phyloP scores from a whole-genome alignment of 1,140 invertebrate genomes.

The Lysiphlebus fabarum region DNA sequence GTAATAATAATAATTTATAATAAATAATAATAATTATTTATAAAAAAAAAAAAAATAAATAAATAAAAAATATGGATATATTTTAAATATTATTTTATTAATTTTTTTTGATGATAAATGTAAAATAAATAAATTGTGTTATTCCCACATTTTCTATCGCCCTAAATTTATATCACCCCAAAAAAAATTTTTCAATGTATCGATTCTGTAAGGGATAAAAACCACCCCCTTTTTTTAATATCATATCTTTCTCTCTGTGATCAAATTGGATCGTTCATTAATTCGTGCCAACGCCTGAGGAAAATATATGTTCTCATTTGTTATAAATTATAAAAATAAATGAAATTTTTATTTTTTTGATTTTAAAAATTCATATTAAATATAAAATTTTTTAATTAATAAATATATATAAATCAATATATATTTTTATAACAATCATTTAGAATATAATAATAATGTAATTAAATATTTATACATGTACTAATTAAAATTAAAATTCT shows the following conservation, averaged over 20 bases:
- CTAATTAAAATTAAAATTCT: too few relatives aligned
- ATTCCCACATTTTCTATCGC: constrained; percentile 6
- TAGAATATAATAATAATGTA: too few relatives aligned
- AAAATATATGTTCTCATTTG: too few relatives aligned
- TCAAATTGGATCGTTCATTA: constrained; percentile 11
- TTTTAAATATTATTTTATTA: not conserved
- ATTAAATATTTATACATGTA: too few relatives aligned
- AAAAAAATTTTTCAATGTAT: constrained; percentile 1
- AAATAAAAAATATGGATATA: not conserved
- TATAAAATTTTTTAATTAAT: too few relatives aligned
- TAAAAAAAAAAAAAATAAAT: not conserved
- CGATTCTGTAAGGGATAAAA: constrained; percentile 3
- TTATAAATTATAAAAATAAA: too few relatives aligned
- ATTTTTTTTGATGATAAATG: not conserved
- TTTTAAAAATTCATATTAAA: too few relatives aligned
- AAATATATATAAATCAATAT: too few relatives aligned
- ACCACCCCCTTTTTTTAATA: not conserved
- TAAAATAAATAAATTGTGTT: not conserved
- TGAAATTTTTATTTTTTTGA: too few relatives aligned
- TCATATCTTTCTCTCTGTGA: not conserved
- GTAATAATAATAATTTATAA: not conserved
- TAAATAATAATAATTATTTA: not conserved
- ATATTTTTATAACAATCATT: too few relatives aligned
- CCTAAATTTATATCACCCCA: not conserved
- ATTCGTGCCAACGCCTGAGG: not conserved